Evolutionary conservation across 2,888 invertebrate genomes (phyloP).

Genomic region (Yponomeuta plumbellus): DNA sequence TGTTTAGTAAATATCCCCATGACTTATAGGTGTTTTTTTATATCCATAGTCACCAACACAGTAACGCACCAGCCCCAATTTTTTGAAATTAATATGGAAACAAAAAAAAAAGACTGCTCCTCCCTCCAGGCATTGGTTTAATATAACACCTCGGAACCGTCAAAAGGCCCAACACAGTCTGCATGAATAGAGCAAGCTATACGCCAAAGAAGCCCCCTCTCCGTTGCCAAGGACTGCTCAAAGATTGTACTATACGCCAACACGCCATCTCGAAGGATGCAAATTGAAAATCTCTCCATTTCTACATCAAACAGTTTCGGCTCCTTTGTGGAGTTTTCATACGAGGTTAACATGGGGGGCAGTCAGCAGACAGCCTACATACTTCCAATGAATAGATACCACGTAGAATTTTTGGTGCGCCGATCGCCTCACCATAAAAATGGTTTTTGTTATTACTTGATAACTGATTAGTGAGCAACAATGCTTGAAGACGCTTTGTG

Average conservation of each 20-base stretch:
- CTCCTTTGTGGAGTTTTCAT: constrained; percentile 51
- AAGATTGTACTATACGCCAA: not conserved
- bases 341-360: constrained; percentile 21
- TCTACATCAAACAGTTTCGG: constrained; percentile 55
- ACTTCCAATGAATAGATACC: no score
- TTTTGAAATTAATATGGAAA: no score
- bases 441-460: no score
- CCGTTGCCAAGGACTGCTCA: not conserved
- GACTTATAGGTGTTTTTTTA: no score
- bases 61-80: no score
- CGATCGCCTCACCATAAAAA: no score
- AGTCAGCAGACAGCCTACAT: not conserved
- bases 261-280: constrained; percentile 32
- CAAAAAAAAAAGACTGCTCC: no score
- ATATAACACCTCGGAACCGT: not conserved
- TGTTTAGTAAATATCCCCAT: no score
- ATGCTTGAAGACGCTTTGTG: no score
- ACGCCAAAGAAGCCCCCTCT: not conserved
- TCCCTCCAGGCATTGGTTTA: not conserved
- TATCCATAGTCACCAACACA: no score
- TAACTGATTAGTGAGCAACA: no score
- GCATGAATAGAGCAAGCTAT: not conserved
- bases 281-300: constrained; percentile 69
- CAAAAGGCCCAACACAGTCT: not conserved
- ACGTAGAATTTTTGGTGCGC: no score